Conservation (phyloP, 2,797 vertebrate genomes). For the Argyrosomus regius region DNA sequence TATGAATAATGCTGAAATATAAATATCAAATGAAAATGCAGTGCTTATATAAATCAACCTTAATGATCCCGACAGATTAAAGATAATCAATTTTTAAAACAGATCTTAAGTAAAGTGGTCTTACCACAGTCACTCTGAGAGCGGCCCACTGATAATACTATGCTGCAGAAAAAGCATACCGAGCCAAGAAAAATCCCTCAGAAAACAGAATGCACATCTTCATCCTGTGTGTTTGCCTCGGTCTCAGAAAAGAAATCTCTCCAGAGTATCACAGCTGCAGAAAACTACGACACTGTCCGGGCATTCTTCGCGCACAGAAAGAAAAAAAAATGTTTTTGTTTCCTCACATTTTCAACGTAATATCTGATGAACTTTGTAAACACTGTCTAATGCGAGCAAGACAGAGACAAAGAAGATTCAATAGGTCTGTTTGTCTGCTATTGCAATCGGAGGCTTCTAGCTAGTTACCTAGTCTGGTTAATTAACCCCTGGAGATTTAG, state of each 20-base stretch:
- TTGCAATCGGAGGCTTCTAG: slow-evolving; percentile 68
- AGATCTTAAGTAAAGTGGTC: slow-evolving; percentile 30
- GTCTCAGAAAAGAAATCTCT: slow-evolving; percentile 44
- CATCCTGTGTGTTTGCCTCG: slow-evolving; percentile 27
- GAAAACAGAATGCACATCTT: slow-evolving; percentile 48
- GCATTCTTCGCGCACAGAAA: neutral
- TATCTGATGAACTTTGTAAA: slow-evolving; percentile 23
- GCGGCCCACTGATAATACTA: slow-evolving; percentile 8
- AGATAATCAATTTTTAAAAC: neutral
- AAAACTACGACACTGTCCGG: slow-evolving; percentile 9
- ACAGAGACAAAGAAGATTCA: slow-evolving; percentile 53
- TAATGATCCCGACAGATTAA: slow-evolving; percentile 2
- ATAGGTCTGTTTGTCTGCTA: slow-evolving; percentile 74
- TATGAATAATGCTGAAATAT: slow-evolving; percentile 7
- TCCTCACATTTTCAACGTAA: slow-evolving; percentile 13
- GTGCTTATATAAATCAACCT: neutral
- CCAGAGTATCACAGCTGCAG: slow-evolving; percentile 44
- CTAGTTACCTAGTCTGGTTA: slow-evolving; percentile 87
- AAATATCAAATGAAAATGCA: slow-evolving; percentile 13
- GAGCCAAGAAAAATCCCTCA: slow-evolving; percentile 37
- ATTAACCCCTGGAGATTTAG: slow-evolving; percentile 89
- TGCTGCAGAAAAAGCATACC: slow-evolving; percentile 19
- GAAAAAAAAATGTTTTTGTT: neutral
- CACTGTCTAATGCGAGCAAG: slow-evolving; percentile 5
- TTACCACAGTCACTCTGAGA: slow-evolving; percentile 66